phyloP scores from a whole-genome alignment of 2,888 invertebrate species.

The Lasiommata megera region DNA sequence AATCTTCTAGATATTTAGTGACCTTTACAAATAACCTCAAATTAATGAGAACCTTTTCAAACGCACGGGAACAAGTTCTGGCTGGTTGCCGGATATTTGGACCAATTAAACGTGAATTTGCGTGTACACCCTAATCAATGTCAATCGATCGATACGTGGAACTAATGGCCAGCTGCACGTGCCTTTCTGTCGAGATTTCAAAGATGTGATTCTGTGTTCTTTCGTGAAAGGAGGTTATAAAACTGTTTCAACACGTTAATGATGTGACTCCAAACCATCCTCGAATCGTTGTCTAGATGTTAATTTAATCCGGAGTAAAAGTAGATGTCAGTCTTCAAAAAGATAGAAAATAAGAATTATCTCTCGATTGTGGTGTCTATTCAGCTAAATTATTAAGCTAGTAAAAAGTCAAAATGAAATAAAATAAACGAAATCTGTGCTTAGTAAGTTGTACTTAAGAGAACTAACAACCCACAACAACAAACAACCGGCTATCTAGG shows the following conservation, averaged over 20 bases:
- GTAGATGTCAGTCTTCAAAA: no score
- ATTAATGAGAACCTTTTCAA: neutral
- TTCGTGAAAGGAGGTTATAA: neutral
- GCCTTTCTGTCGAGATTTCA: neutral
- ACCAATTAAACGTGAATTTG: slow-evolving; percentile 17
- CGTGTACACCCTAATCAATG: slow-evolving; percentile 18
- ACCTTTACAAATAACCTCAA: neutral
- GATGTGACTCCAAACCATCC: no score
- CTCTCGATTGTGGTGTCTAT: no score
- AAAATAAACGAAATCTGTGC: no score
- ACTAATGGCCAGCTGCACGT: slow-evolving; percentile 17
- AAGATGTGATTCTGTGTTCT: neutral
- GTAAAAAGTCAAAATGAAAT: no score
- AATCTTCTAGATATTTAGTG: neutral
- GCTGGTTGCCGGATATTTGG: slow-evolving; percentile 10
- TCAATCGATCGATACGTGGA: slow-evolving; percentile 18
- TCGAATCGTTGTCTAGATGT: no score
- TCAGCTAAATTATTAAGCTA: no score
- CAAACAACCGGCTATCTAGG: neutral
- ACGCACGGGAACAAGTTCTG: slow-evolving; percentile 8
- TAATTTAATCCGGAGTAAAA: no score
- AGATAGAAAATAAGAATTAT: no score
- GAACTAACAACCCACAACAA: no score
- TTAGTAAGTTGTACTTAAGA: no score
- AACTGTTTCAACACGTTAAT: no score